Evolutionary conservation across 1,140 invertebrate genomes (phyloP).

Genomic region (Anagrus nilaparvatae): DNA sequence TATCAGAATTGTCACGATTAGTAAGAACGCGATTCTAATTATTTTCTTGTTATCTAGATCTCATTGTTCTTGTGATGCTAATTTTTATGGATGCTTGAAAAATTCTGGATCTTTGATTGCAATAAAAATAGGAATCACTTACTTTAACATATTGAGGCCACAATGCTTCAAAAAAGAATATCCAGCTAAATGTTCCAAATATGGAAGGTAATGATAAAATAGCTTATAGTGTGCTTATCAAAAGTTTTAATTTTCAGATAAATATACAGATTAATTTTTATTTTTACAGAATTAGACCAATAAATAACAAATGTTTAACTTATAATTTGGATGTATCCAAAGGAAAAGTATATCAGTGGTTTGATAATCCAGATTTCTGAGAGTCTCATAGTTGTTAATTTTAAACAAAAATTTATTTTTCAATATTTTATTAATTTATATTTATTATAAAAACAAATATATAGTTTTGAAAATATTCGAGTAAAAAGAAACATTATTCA

Average conservation of each 20-base stretch:
- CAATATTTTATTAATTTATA: too few species aligned
- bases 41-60: constrained; percentile 1
- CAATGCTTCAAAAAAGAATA: constrained; percentile 6
- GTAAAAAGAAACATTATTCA: too few species aligned
- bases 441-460: too few species aligned
- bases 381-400: too few species aligned
- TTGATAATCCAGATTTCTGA: constrained; percentile 47
- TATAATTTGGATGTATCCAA: constrained; percentile 40
- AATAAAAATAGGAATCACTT: constrained; percentile 1
- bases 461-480: too few species aligned
- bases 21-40: too few species aligned
- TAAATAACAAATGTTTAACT: constrained; percentile 38
- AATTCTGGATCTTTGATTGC: not conserved
- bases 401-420: too few species aligned
- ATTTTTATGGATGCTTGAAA: constrained; percentile 10
- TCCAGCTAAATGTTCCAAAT: not conserved
- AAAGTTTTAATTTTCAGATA: too few species aligned
- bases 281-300: constrained; percentile 38
- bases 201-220: not conserved
- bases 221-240: too few species aligned
- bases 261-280: not conserved
- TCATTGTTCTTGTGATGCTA: constrained; percentile 6
- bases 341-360: constrained; percentile 46
- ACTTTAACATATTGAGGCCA: constrained; percentile 7
- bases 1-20: too few species aligned